phyloP scores from a whole-genome alignment of 37 sponge, comb jelly and placozoan genomes.

The Beroe forskalii region DNA sequence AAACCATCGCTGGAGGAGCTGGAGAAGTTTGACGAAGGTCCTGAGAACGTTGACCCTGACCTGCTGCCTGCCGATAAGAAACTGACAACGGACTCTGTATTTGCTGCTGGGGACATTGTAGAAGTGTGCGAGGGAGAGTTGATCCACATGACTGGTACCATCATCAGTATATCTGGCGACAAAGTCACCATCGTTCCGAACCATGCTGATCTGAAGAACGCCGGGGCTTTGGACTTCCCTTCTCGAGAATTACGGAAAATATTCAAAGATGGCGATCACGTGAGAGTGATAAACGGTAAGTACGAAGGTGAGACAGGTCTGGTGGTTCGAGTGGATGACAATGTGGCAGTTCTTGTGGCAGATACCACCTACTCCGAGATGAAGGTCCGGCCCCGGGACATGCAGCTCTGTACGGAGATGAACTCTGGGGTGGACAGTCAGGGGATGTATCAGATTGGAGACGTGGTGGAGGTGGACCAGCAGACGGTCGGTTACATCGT shows the following conservation, averaged over 20 bases:
- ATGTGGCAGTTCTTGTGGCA: constrained; percentile 83
- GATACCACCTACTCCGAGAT: constrained; percentile 91
- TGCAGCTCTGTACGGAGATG: constrained; percentile 93
- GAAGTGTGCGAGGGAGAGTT: constrained; percentile 94
- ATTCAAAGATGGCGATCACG: constrained; percentile 94
- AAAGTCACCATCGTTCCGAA: constrained; percentile 83
- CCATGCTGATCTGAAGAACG: constrained; percentile 83
- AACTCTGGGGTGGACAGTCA: constrained; percentile 94
- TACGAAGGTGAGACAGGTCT: constrained; percentile 94
- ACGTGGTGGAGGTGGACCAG: constrained; percentile 86
- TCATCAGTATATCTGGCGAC: constrained; percentile 78
- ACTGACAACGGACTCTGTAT: constrained; percentile 14
- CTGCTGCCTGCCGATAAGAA: neutral
- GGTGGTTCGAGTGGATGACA: constrained; percentile 87
- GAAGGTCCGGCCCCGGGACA: constrained; percentile 91
- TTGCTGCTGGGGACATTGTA: constrained; percentile 87
- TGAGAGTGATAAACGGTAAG: constrained; percentile 88
- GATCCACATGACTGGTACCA: constrained; percentile 83
- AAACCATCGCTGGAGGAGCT: constrained; percentile 93
- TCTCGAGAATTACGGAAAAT: constrained; percentile 77
- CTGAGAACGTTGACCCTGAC: constrained; percentile 83
- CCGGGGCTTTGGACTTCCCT: constrained; percentile 80
- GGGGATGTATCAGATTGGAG: constrained; percentile 93
- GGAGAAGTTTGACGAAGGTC: constrained; percentile 93
- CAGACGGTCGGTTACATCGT: constrained; percentile 93